Base-by-base conservation (phyloP, 2,113 vertebrate species). In the Pedetes capensis region DNA sequence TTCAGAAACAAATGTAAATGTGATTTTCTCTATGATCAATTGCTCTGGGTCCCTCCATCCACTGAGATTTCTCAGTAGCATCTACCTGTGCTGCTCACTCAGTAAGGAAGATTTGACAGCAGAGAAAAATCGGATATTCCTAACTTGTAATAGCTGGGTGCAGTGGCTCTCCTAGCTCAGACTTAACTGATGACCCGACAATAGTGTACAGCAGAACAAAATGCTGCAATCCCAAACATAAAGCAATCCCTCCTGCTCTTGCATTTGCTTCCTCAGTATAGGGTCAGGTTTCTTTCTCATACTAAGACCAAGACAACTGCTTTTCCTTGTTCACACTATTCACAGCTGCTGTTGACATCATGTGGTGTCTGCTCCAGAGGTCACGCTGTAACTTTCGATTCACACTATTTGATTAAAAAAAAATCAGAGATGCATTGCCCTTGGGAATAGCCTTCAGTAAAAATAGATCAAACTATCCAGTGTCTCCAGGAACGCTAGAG, bases 321-420 rank as follows among this genome's bases (percentile, higher is more conserved):
- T 97, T 97, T 97, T 96, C 97, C 96, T 96, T 90, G 92, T 91
- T 97, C 94, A 93, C 95, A 91, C 95, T 96, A 92, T 97, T 97
- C 97, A 95, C 97, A 97, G 97, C 95, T 97, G 96, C 96, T 86
- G 69, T 74, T 0, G 87, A 93, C 97, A 96, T 97, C 98, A 98
- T 93, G 92, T 64, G 96, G 98, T 91, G 97, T 96, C 97, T 98
- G 98, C 96, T 97, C 97, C 95, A 94, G 97, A 97, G 98, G 98
- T 98, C 98, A 98, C 95, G 85, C 94, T 80, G 55, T 79, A 95
- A 96, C 97, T 97, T 98, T 98, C 63, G 37, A 98, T 98, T 98
- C 98, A 98, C 98, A 98, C 94, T 97, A 98, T 98, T 98, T 98
- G 98, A 98, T 98, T 98, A 98, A 98, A 98, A 98, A 98, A 98